Base-by-base conservation (phyloP, 1,140 invertebrate genomes). In the Phortica variegata region DNA sequence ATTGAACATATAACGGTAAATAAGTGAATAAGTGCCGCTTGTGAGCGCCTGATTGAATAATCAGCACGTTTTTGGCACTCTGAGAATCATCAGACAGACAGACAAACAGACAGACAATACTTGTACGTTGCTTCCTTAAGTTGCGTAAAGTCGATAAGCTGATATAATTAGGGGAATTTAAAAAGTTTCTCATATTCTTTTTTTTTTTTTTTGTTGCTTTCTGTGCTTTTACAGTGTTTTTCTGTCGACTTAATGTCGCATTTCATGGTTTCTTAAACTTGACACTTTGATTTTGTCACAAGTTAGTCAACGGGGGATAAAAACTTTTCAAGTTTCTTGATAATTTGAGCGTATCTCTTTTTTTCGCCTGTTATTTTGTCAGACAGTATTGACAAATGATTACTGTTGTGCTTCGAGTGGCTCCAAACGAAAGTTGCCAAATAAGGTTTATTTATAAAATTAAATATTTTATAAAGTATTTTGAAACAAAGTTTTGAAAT, bases 231-330 rank as follows among this genome's bases (percentile, higher is more conserved):
- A 60, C 37, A 69, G 47, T 60, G 63, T 63, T 69, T 68, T 68
- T 69, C 54, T 65, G 69, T 69, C 63, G 68, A 68, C 68, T 68
- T 68, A 68, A 68, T 68, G 63, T 68, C 23, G 23, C 63, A 68
- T 68, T 68, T 68, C 65, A 68, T 68, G 63, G 63, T 63, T 68
- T 58, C 65, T 68, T 68, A 69, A 68, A 63, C 63, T 63, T 68
- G 63, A 68, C 63, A 68, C 63, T 68, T 65, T 52, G 60, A 57
- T 48, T 45, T 33, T 26, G 10, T 9, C 33, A 15, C 5, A 2
- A 13, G 16, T 32, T 37, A 26, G 23, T 26, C 23, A 26, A 26
- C 10, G 23, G 23, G 23, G 23, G 10, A 26, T 60, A 69, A 66
- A 66, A 63, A 63, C 60, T 68, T 66, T 66, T 66, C 63, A 63